Base-by-base conservation (phyloP, 2,113 vertebrate species). In the Lipophrys pholis region DNA sequence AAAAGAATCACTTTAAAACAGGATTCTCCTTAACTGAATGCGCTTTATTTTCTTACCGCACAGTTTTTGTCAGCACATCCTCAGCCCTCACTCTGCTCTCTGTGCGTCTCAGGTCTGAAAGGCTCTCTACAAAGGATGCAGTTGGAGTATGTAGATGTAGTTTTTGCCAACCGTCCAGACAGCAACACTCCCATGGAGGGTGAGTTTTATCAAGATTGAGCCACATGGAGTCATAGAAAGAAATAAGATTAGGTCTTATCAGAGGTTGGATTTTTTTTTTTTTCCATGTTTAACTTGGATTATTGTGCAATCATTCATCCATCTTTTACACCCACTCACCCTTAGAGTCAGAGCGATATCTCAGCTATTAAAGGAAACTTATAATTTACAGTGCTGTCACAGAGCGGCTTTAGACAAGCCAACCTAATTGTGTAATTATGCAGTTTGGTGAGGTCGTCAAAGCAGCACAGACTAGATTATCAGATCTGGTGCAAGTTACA, bases 181-280 rank as follows among this genome's bases (percentile, higher is more conserved):
- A 96, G 92, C 81, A 99, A 99, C 73, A 99, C 98, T 5, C 98
- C 98, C 14, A 99, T 99, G 98, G 97, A 99, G 94, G 98, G 97
- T 99, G 39, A 95, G 96, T 93, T 73, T 30, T 2, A 30, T 30
- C 21, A 30, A 30, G 21, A 30, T 30, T 30, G 4, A 30, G 21
- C 21, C 21, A 30, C 21, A 30, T 30, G 2, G 21, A 30, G 21
- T 30, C 21, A 30, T 2, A 30, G 21, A 30, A 30, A 30, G 2
- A 30, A 30, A 30, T 30, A 30, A 2, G 21, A 4, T 30, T 30
- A 30, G 21, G 21, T 30, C 4, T 30, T 36, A 50, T 61, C 7
- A 38, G n/a, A 51, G 40, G 21, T 46, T 6, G 5, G n/a, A n/a
- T 39, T 36, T 69, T 40, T 48, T 21, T 42, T 42, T 8, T 8